Evolutionary conservation across 2,888 invertebrate genomes (phyloP).

Genomic region (Fragum whitleyi): DNA sequence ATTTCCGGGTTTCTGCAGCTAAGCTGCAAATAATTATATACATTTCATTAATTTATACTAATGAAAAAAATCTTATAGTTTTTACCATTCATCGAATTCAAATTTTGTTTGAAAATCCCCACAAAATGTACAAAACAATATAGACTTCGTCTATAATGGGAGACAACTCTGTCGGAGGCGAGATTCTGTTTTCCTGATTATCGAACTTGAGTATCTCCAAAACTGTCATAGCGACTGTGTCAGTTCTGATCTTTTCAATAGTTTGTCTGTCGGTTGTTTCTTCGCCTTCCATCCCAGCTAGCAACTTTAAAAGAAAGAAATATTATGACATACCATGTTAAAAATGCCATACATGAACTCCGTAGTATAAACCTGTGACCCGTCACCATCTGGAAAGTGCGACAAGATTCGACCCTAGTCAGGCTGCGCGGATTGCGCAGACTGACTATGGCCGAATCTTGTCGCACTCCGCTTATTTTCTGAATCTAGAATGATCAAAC

Average conservation of each 20-base stretch:
- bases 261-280: background rate
- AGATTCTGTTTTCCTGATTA: background rate
- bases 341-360: background rate
- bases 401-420: too few species aligned
- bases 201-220: background rate
- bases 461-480: too few species aligned
- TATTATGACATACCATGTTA: background rate
- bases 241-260: background rate
- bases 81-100: too few species aligned
- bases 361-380: background rate
- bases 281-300: background rate
- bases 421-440: too few species aligned
- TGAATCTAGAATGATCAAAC: too few species aligned
- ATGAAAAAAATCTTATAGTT: too few species aligned
- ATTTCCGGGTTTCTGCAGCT: too few species aligned
- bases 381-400: background rate
- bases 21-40: too few species aligned
- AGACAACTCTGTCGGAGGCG: background rate
- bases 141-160: slow-evolving; percentile 9
- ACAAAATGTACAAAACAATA: background rate
- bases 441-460: too few species aligned
- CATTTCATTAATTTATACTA: too few species aligned
- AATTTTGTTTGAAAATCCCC: too few species aligned
- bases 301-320: background rate
- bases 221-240: background rate